Base-by-base conservation (phyloP, 2,113 vertebrate species). In the Ovibos moschatus region DNA sequence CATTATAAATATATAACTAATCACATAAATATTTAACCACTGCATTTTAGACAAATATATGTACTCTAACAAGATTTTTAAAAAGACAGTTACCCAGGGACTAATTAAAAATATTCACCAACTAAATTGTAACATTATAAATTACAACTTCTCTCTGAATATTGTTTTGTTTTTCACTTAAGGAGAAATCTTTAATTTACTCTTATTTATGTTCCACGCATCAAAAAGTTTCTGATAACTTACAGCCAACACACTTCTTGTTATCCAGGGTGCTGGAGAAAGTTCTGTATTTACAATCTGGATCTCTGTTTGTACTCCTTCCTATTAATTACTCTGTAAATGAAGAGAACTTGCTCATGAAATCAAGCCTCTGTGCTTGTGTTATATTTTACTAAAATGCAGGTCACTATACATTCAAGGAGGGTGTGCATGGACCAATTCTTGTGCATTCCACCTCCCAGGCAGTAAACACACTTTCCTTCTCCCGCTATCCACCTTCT, bases 21-120 rank as follows among this genome's bases (percentile, higher is more conserved):
- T 62, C 84, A 82, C 36, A 94, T 98, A 96, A 94, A 97, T 97
- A 94, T 94, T 97, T 95, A 94, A 97, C 21, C 47, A 90, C 81
- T 60, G 43, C 28, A 92, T 90, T 98, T 97, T 74, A 89, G 92
- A 91, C 21, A 94, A 94, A 95, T 89, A 87, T 30, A 86, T 83
- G 40, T 94, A 82, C 23, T 57, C 87, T 8, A 91, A 62, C 28
- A 95, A 87, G 71, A 81, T 86, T 91, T 91, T 84, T 12, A 3
- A 82, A 98, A 92, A 95, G 58, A 96, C 3, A 97, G 60, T 55
- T 96, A 94, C 23, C 62, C 5, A 43, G 91, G 67, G 85, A 97
- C 45, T 95, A 94, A 97, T 96, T 98, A 91, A 97, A 97, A 90
- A 79, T n/a, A 86, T 62, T 94, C 86, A 93, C 53, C 88, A 94